Evolutionary conservation across 2,888 invertebrate genomes (phyloP), one percentile per base, ranked within the genome.

Genomic region (Pelosia muscerda): DNA sequence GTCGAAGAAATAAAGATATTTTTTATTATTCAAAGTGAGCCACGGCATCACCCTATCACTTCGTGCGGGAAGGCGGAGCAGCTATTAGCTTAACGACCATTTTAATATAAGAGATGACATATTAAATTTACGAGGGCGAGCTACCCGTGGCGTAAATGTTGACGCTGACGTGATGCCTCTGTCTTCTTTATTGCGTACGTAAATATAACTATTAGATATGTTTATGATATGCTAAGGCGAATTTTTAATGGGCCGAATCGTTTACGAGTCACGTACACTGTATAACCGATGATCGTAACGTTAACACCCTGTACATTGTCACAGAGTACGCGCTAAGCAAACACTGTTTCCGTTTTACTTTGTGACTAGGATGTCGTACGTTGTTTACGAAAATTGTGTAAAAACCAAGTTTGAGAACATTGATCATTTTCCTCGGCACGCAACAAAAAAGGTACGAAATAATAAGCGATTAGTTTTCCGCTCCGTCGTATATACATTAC

Each of bases 61-160:
- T 81, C 85, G 87, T 87, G 88, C 83, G 87, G 82, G 82, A 86
- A 90, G 90, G 90, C 90, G 90, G 88, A 88, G 90, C 85, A 84
- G 92, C 92, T 94, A 94, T 94, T 93, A 94, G 92, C 92, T 91
- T 93, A 94, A 94, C 94, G 94, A 93, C 91, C 91, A 90, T 94
- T 94, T 94, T 94, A 93, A 93, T 94, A 94, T 92, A 90, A 90
- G 88, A 93, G 93, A 93, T 93, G 93, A 94, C 92, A 92, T 94
- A 92, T 94, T 94, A 93, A 93, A 93, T 94, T 94, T 93, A 93
- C 92, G 93, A 94, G 89, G 88, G 85, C 87, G 66, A 89, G 90
- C 92, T 91, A 89, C 92, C 88, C 88, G 84, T 84, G 81, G 87
- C 87, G 86, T 89, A 89, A 91, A 88, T 90, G 90, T 87, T 82